These are phyloP conservation scores for Vicugna pacos DNA, from an alignment of 2,113 vertebrate species.

Conservation along the genomic window DNA sequence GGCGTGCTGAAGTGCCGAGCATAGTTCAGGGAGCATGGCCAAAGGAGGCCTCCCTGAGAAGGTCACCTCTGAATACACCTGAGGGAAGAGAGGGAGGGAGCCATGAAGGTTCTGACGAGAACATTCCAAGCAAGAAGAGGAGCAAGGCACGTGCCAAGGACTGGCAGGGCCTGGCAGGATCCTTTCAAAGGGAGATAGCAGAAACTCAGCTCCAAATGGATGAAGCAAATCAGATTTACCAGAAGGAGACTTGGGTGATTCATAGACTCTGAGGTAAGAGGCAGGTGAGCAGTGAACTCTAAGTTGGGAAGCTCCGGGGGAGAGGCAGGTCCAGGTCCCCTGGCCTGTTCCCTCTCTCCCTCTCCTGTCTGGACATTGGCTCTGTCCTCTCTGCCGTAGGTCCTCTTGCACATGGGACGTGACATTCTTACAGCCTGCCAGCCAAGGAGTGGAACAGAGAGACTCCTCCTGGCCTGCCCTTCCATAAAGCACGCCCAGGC, in stretches of 20 bases:
- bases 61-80: neutral
- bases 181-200: neutral
- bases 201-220: neutral
- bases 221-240: neutral
- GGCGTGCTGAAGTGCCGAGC: neutral
- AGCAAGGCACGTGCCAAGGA: neutral
- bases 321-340: neutral
- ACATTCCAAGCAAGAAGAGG: neutral
- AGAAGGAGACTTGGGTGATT: neutral
- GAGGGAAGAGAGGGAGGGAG: neutral
- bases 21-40: neutral
- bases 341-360: neutral
- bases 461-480: neutral
- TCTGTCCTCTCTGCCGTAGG: neutral
- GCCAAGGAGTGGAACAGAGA: neutral
- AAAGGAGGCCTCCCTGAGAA: neutral
- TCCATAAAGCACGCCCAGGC: neutral
- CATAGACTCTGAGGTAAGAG: neutral
- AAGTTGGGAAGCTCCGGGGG: neutral
- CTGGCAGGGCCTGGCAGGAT: neutral
- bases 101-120: neutral
- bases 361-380: neutral
- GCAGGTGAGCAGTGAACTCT: neutral
- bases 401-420: neutral
- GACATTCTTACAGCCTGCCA: neutral